Evolutionary conservation across 2,797 vertebrate species (phyloP).

Genomic region (Helostoma temminkii): DNA sequence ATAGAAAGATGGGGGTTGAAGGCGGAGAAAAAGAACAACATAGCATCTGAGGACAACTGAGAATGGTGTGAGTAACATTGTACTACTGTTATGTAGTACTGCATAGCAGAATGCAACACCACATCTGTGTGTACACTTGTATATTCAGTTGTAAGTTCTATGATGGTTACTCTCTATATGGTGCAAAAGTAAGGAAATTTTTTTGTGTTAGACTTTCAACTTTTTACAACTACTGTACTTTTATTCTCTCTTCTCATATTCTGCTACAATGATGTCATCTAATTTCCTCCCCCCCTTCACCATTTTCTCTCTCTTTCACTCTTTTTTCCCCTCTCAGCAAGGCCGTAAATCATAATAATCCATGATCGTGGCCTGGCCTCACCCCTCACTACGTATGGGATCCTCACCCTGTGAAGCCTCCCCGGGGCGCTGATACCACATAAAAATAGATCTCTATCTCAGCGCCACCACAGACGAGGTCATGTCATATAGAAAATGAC

Average conservation of each 20-base stretch:
- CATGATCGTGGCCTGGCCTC: constrained; percentile 80
- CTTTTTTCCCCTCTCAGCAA: constrained; percentile 49
- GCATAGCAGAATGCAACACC: constrained; percentile 13
- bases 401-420: constrained; percentile 78
- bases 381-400: constrained; percentile 79
- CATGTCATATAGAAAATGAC: constrained; percentile 83
- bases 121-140: constrained; percentile 5
- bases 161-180: constrained; percentile 16
- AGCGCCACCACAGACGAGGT: constrained; percentile 79
- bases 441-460: constrained; percentile 84
- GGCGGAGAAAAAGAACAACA: constrained; percentile 63
- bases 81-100: constrained; percentile 42
- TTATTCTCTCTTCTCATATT: constrained; percentile 40
- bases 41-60: constrained; percentile 64
- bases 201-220: constrained; percentile 46
- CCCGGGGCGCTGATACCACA: constrained; percentile 77
- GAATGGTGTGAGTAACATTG: constrained; percentile 27
- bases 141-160: background rate
- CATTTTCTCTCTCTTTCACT: constrained; percentile 30
- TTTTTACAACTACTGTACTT: constrained; percentile 62
- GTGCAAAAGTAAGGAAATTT: constrained; percentile 30
- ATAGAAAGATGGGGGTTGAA: constrained; percentile 64
- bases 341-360: constrained; percentile 83
- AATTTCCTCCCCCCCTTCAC: constrained; percentile 52
- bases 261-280: constrained; percentile 77